A percentile compares a stretch with the other conserved stretches of the same genome.
phyloP scores from a whole-genome alignment of 2,113 vertebrate genomes.

The Phocoena sinus region DNA sequence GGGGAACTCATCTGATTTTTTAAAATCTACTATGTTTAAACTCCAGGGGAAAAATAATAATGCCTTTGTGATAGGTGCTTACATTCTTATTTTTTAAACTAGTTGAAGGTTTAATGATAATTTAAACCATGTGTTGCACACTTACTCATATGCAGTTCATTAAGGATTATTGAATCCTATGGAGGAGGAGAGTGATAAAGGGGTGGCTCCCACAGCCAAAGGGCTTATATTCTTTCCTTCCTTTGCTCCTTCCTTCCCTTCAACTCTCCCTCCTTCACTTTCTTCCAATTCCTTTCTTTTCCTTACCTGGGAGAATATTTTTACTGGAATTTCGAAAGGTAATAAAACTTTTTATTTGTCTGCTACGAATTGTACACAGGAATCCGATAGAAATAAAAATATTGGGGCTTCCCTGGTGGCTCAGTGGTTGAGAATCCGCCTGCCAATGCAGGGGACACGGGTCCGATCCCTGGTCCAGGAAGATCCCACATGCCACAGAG shows the following conservation, averaged over 20 bases:
- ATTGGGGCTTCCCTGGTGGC: too few relatives aligned
- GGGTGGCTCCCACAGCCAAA: accelerated
- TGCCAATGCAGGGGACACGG: too few relatives aligned
- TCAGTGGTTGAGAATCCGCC: too few relatives aligned
- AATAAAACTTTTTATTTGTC: neutral
- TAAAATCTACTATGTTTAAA: neutral
- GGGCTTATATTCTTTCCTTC: neutral
- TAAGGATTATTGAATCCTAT: neutral
- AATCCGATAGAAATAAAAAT: neutral
- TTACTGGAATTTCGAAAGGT: neutral
- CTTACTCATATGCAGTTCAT: neutral
- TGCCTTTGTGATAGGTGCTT: neutral
- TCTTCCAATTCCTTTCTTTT: neutral
- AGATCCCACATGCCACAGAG: too few relatives aligned
- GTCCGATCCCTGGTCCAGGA: too few relatives aligned
- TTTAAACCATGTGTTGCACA: neutral
- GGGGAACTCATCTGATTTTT: neutral
- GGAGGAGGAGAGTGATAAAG: neutral
- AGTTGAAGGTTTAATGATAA: neutral
- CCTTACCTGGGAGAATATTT: neutral
- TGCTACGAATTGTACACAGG: neutral
- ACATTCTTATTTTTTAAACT: neutral
- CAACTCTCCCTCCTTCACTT: accelerated
- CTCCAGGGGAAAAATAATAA: neutral
- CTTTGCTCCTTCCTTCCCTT: neutral